phyloP scores from a whole-genome alignment of 2,888 invertebrate species.

The Mythimna impura region DNA sequence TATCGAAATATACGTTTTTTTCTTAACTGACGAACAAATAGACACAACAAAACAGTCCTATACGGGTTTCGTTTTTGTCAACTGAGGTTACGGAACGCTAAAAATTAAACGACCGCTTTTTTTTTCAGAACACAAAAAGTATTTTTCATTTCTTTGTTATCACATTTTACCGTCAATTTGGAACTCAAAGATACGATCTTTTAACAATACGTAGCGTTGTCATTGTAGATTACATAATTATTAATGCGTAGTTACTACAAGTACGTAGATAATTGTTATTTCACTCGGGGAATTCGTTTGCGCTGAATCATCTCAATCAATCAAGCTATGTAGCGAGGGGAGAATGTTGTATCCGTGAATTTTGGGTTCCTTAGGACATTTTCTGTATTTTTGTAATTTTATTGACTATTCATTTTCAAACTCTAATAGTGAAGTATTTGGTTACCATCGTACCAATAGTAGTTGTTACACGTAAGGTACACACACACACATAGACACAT shows the following conservation, averaged over 20 bases:
- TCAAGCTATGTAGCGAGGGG: conserved; percentile 72
- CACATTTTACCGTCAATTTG: conserved; percentile 17
- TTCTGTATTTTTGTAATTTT: not conserved
- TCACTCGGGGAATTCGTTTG: conserved; percentile 72
- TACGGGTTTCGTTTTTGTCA: too few species aligned
- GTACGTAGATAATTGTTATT: conserved; percentile 75
- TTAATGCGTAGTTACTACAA: conserved; percentile 70
- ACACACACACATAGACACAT: too few species aligned
- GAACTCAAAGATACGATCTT: conserved; percentile 13
- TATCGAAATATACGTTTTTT: too few species aligned
- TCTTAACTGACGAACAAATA: too few species aligned
- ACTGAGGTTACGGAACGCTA: too few species aligned
- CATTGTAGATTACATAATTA: conserved; percentile 71
- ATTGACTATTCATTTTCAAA: not conserved
- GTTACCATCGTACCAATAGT: too few species aligned
- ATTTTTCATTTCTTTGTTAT: not conserved
- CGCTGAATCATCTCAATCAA: conserved; percentile 83
- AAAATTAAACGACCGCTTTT: too few species aligned
- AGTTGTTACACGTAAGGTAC: too few species aligned
- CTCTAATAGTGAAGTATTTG: too few species aligned
- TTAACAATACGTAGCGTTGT: conserved; percentile 45
- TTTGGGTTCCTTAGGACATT: conserved; percentile 26
- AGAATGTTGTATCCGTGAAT: conserved; percentile 47
- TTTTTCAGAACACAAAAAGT: too few species aligned
- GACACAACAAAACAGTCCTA: too few species aligned